phyloP scores from a whole-genome alignment of 2,113 vertebrate species.

The Cyphomyrus plagiostoma region DNA sequence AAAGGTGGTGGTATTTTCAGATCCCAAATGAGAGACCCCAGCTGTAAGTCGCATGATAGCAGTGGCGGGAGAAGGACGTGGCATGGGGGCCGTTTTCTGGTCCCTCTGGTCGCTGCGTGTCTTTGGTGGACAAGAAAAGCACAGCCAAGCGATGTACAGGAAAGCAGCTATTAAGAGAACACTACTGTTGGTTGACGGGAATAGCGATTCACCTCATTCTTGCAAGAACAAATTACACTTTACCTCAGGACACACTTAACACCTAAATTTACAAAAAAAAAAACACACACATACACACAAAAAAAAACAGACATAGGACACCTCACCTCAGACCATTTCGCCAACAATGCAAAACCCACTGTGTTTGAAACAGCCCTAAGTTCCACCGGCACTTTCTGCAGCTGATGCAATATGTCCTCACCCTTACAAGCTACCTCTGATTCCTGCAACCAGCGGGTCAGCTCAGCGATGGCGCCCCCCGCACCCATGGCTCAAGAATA shows the following conservation, averaged over 20 bases:
- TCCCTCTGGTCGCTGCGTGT: not conserved
- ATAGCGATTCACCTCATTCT: constrained; percentile 18
- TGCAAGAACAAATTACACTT: constrained; percentile 57
- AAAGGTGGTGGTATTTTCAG: not conserved
- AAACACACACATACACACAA: not conserved
- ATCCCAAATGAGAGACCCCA: not conserved
- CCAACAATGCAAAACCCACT: constrained; percentile 32
- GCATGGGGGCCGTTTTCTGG: not conserved
- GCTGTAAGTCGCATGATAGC: not conserved
- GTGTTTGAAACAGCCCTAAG: constrained; percentile 43
- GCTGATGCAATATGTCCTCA: constrained; percentile 78
- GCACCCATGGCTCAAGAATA: constrained; percentile 3
- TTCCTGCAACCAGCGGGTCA: constrained; percentile 67
- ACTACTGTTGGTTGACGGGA: constrained; percentile 52
- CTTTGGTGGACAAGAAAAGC: constrained; percentile 22
- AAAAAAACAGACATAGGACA: constrained; percentile 63
- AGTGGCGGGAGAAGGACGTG: not conserved
- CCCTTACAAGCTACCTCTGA: constrained; percentile 90
- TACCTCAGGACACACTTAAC: constrained; percentile 75
- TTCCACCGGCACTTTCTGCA: constrained; percentile 68
- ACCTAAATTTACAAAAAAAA: constrained; percentile 50
- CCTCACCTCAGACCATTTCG: constrained; percentile 52
- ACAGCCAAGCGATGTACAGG: constrained; percentile 33
- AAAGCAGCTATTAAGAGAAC: constrained; percentile 29
- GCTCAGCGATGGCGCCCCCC: constrained; percentile 55